Conservation (phyloP, 37 sponge, comb jelly and placozoan species). For the Oscarella lobularis region DNA sequence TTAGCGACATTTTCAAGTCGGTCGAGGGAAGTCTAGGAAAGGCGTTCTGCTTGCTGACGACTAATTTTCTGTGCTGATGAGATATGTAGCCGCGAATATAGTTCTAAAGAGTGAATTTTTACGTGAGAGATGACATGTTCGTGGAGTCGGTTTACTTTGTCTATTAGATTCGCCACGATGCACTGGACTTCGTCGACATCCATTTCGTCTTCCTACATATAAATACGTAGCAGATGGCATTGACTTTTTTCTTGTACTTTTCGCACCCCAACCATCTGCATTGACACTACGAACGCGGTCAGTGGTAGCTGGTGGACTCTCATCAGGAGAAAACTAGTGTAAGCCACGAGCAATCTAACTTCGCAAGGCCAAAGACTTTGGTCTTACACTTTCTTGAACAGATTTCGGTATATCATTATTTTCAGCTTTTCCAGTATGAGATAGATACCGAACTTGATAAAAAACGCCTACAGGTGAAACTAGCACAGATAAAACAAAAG, state of each 20-base stretch:
- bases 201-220: conserved; percentile 39
- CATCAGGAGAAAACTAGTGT: conserved; percentile 33
- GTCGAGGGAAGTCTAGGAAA: conserved; percentile 46
- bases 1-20: not conserved
- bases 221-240: too few species aligned
- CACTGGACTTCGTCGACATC: conserved; percentile 86
- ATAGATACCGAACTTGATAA: conserved; percentile 75
- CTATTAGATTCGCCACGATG: conserved; percentile 87
- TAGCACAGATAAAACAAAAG: not conserved
- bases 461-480: conserved; percentile 35
- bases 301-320: conserved; percentile 49
- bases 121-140: too few species aligned
- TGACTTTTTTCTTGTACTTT: too few species aligned
- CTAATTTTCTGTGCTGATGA: conserved; percentile 89
- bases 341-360: not conserved
- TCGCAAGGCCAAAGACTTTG: not conserved
- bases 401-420: conserved; percentile 75
- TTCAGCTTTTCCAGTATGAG: conserved; percentile 85
- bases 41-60: conserved; percentile 90
- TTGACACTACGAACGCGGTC: conserved; percentile 31
- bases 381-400: conserved; percentile 92
- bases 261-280: conserved; percentile 28
- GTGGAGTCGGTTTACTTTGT: conserved; percentile 71
- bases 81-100: conserved; percentile 90
- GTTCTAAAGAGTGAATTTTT: too few species aligned